Evolutionary conservation across 2,797 vertebrate species (phyloP), one percentile per base, ranked within the genome.

Genomic region (Rhinichthys osculus): DNA sequence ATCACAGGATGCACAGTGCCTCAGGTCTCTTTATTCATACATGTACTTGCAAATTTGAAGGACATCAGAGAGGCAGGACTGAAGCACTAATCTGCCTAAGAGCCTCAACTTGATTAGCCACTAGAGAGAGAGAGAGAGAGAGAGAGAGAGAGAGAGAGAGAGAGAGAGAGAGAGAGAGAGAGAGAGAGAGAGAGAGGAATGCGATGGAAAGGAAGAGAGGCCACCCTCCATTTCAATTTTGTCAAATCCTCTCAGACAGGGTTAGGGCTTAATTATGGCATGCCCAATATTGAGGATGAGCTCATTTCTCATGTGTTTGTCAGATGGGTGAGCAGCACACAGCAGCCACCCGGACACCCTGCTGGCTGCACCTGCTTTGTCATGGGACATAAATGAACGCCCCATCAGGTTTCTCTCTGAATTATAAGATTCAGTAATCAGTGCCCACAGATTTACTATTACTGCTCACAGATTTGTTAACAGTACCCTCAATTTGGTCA

Each of bases 161-260:
- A 38, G 35, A 69, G 78, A 82, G 54, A 70, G 67, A 79, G 67
- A 57, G 71, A 67, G 72, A 30, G 74, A 81, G 54, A 78, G 54
- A 52, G 83, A 67, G 74, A 50, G 74, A 70, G 78, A 52, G 83
- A 71, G 44, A 62, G 78, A 77, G 84, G 50, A 52, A 17, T 21
- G 72, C 2, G 47, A 52, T 35, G 52, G 72, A 76, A 52, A 62
- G 67, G 80, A 47, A 27, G 74, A 82, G 82, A 72, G 84, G 59
- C 54, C 81, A 86, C 89, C 91, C 93, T 90, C 91, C 91, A 92
- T 95, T 95, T 94, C 88, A 90, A 92, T 94, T 94, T 92, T 92
- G 93, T 94, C 93, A 95, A 95, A 95, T 95, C 95, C 94, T 92
- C 91, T 94, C 93, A 92, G 93, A 93, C 91, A 92, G 92, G 93